Conservation (phyloP, 1,140 invertebrate genomes). For the Palaemon carinicauda region DNA sequence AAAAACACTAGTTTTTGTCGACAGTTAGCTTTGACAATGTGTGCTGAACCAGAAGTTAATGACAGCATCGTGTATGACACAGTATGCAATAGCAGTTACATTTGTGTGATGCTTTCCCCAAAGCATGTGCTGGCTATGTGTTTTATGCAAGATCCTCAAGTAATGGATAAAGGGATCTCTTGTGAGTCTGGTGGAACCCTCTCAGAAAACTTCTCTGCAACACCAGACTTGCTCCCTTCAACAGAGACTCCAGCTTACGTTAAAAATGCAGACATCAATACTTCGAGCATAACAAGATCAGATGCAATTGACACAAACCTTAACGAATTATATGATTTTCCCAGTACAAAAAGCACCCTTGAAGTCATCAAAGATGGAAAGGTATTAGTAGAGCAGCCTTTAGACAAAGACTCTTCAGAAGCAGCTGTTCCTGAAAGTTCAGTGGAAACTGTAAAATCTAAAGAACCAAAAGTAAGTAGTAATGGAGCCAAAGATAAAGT, state of each 20-base stretch:
- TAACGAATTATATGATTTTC: neutral
- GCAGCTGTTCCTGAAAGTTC: neutral
- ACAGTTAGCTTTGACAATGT: conserved; percentile 49
- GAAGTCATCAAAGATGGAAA: neutral
- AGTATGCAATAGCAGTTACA: conserved; percentile 55
- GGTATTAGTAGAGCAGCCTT: neutral
- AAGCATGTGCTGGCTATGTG: conserved; percentile 59
- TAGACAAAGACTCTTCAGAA: neutral
- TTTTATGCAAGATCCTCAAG: conserved; percentile 49
- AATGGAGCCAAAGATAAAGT: neutral
- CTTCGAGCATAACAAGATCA: conserved; percentile 30
- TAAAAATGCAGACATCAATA: conserved; percentile 46
- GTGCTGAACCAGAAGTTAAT: conserved; percentile 34
- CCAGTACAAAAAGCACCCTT: neutral
- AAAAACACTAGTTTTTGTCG: conserved; percentile 56
- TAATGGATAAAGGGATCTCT: conserved; percentile 15
- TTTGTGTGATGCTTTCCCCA: conserved; percentile 58
- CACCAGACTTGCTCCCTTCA: conserved; percentile 17
- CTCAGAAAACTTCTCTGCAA: conserved; percentile 44
- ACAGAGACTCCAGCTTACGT: conserved; percentile 14
- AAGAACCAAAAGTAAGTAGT: neutral
- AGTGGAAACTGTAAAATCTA: neutral
- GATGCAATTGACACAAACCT: conserved; percentile 7
- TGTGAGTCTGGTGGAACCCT: conserved; percentile 21
- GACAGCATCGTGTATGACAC: conserved; percentile 57